phyloP scores from a whole-genome alignment of 2,797 vertebrate genomes.

The Sebastes alutus region DNA sequence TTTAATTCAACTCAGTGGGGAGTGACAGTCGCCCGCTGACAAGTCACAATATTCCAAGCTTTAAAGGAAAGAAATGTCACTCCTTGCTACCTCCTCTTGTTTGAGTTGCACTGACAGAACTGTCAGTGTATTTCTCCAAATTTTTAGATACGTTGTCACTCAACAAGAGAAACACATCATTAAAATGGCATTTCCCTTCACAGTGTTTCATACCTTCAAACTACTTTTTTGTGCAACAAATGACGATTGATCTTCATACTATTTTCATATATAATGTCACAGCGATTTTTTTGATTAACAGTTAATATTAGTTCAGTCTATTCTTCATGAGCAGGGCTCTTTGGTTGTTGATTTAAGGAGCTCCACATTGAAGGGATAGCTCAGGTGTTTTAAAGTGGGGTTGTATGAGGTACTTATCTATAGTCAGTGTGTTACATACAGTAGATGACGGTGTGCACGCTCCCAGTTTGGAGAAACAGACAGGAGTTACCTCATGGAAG shows the following conservation, averaged over 20 bases:
- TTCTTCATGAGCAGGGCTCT: background rate
- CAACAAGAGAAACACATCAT: background rate
- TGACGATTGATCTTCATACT: background rate
- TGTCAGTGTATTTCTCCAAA: background rate
- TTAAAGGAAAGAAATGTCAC: constrained; percentile 14
- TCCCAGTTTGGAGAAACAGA: too few species aligned
- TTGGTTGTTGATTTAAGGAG: background rate
- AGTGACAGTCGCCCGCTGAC: constrained; percentile 22
- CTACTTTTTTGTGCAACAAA: background rate
- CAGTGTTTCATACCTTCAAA: background rate
- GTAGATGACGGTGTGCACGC: too few species aligned
- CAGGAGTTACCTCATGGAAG: too few species aligned
- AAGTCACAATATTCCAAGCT: constrained; percentile 35
- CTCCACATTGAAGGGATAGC: too few species aligned
- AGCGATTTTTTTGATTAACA: background rate
- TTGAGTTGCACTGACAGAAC: constrained; percentile 19
- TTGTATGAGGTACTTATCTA: too few species aligned
- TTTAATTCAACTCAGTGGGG: constrained; percentile 43
- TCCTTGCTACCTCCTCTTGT: constrained; percentile 4
- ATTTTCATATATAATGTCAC: background rate
- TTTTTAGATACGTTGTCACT: background rate
- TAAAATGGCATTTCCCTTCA: background rate
- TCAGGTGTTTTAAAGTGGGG: too few species aligned
- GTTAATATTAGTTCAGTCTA: background rate
- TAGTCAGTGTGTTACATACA: too few species aligned